Conservation (phyloP, 2,888 invertebrate species). For the Lissonota sp. region DNA sequence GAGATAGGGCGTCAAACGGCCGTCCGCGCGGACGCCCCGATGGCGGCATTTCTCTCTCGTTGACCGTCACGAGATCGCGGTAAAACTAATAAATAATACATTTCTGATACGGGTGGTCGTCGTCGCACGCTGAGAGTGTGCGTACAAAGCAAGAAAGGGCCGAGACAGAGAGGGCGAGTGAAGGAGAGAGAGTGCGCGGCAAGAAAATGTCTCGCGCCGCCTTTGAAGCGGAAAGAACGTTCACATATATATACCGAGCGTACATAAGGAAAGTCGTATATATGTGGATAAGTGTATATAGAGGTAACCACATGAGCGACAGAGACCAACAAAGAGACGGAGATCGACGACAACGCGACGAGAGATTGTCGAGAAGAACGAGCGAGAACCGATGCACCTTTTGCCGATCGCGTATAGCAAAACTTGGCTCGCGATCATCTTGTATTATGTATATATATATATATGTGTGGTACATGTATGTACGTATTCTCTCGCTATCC, state of each 20-base stretch:
- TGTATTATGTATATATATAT: conserved; percentile 44
- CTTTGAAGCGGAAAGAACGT: conserved; percentile 70
- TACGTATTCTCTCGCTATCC: conserved; percentile 52
- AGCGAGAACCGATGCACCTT: conserved; percentile 37
- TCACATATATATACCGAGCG: conserved; percentile 21
- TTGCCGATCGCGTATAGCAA: conserved; percentile 19
- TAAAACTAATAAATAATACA: conserved; percentile 75
- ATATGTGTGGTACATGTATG: conserved; percentile 31
- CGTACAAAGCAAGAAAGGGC: conserved; percentile 20
- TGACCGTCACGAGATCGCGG: conserved; percentile 65
- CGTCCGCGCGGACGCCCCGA: conserved; percentile 60
- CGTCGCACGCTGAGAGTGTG: conserved; percentile 38
- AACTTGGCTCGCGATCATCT: conserved; percentile 66
- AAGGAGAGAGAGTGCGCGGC: conserved; percentile 47
- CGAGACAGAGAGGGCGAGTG: conserved; percentile 21
- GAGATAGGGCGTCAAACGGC: conserved; percentile 61
- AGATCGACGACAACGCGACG: conserved; percentile 43
- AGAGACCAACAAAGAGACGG: conserved; percentile 40
- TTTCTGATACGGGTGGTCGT: conserved; percentile 75
- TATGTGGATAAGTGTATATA: conserved; percentile 15
- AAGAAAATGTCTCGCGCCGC: conserved; percentile 72
- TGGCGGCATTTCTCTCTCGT: conserved; percentile 65
- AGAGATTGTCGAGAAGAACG: conserved; percentile 13
- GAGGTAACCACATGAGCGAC: conserved; percentile 18
- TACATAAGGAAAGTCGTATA: no score